phyloP scores from a whole-genome alignment of 1,140 invertebrate species.

The Tenebrio molitor region DNA sequence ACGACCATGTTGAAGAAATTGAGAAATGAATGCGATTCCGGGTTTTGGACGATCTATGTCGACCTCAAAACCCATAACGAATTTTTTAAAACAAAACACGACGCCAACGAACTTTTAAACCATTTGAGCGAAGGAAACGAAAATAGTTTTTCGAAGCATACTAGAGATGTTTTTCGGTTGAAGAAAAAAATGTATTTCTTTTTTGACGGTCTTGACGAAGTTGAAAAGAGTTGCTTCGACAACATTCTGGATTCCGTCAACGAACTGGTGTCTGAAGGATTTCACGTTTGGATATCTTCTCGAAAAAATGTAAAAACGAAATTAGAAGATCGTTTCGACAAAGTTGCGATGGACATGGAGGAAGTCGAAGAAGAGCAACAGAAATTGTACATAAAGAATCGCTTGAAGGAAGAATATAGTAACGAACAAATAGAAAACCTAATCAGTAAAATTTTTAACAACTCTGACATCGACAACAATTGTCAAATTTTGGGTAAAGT shows the following conservation, averaged over 20 bases:
- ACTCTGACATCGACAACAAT: no score
- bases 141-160: neutral
- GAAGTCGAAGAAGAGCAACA: no score
- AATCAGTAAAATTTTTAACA: no score
- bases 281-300: neutral
- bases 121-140: neutral
- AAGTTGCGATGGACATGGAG: no score
- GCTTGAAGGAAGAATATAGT: no score
- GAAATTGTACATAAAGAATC: no score
- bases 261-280: neutral
- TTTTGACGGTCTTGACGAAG: neutral
- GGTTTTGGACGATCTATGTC: neutral
- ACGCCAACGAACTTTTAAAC: neutral
- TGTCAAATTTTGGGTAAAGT: no score
- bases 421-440: no score
- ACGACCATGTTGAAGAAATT: neutral
- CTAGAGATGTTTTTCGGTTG: neutral
- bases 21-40: neutral
- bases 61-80: neutral
- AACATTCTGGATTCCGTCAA: neutral
- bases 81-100: neutral
- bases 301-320: neutral
- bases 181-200: neutral
- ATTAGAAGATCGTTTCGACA: no score
- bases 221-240: neutral